Evolutionary conservation across 2,797 vertebrate genomes (phyloP).

Genomic region (Craterocephalus amniculus): DNA sequence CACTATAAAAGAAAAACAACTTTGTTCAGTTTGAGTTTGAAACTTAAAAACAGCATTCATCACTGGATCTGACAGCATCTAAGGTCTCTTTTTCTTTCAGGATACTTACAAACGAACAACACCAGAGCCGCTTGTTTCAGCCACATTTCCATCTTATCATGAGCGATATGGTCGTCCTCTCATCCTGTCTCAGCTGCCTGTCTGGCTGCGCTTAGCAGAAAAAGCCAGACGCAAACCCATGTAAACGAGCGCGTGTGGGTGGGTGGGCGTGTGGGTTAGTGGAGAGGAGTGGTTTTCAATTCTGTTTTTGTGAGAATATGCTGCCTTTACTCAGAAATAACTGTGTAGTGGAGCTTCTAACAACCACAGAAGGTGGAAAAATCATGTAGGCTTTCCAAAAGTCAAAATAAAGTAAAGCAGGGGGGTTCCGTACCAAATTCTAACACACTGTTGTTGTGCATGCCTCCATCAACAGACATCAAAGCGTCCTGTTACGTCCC

Average conservation of each 20-base stretch:
- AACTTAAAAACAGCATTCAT: background rate
- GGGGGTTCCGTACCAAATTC: background rate
- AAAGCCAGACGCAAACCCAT: background rate
- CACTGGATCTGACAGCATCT: rapidly evolving
- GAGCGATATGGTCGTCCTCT: conserved; percentile 38
- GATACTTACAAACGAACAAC: conserved; percentile 65
- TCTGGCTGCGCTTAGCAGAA: conserved; percentile 17
- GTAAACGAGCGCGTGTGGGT: conserved; percentile 20
- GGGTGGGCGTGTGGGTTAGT: conserved; percentile 46
- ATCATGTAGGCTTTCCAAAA: conserved; percentile 26
- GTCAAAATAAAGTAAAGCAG: background rate
- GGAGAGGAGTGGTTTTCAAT: conserved; percentile 31
- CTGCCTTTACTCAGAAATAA: background rate
- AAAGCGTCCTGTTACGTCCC: background rate
- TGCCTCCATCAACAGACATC: background rate
- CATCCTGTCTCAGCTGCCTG: conserved; percentile 48
- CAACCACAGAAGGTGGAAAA: conserved; percentile 35
- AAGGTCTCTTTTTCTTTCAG: background rate
- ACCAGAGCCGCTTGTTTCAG: conserved; percentile 22
- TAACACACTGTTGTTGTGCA: background rate
- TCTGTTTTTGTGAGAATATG: conserved; percentile 8
- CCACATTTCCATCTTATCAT: conserved; percentile 55
- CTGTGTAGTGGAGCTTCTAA: background rate
- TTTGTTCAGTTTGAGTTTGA: background rate
- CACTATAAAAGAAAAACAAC: conserved; percentile 8